These are phyloP conservation scores for Synergus laeviventris DNA, from an alignment of 2,888 invertebrate species.

Conservation along the genomic window DNA sequence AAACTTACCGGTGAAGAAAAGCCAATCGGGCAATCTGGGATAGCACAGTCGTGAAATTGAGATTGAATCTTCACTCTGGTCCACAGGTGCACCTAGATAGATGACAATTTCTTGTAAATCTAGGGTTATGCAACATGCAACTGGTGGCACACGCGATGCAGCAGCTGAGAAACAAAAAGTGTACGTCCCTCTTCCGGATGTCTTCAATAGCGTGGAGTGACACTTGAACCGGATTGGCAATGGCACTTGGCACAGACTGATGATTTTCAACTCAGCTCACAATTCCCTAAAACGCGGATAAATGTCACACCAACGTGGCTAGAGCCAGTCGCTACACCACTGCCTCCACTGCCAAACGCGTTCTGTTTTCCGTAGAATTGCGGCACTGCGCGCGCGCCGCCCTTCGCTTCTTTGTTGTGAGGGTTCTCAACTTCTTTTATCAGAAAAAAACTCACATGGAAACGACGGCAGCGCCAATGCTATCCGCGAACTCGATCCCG, in stretches of 20 bases:
- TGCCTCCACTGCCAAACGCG: constrained; percentile 41
- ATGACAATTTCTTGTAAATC: constrained; percentile 54
- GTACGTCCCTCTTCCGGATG: neutral
- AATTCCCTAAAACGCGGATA: neutral
- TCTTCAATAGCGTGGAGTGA: constrained; percentile 4
- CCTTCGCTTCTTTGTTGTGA: constrained; percentile 23
- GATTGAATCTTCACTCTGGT: neutral
- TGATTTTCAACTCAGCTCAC: constrained; percentile 1
- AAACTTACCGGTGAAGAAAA: constrained; percentile 51
- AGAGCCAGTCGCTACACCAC: constrained; percentile 1
- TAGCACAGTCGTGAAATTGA: neutral
- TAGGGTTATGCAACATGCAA: constrained; percentile 71
- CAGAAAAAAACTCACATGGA: constrained; percentile 6
- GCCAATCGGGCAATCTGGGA: neutral
- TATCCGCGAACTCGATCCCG: constrained; percentile 17
- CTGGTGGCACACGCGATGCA: constrained; percentile 68
- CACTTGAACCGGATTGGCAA: neutral
- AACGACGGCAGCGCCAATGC: neutral
- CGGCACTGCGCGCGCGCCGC: constrained; percentile 28
- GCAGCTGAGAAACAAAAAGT: constrained; percentile 46
- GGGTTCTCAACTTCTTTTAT: constrained; percentile 13
- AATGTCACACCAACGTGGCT: constrained; percentile 24
- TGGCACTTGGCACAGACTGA: neutral
- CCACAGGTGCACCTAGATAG: neutral
- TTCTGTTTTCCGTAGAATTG: constrained; percentile 40